A percentile compares a stretch with the other conserved stretches of the same genome.
Conservation (phyloP, 2,797 vertebrate species). For the Clarias fuscus region DNA sequence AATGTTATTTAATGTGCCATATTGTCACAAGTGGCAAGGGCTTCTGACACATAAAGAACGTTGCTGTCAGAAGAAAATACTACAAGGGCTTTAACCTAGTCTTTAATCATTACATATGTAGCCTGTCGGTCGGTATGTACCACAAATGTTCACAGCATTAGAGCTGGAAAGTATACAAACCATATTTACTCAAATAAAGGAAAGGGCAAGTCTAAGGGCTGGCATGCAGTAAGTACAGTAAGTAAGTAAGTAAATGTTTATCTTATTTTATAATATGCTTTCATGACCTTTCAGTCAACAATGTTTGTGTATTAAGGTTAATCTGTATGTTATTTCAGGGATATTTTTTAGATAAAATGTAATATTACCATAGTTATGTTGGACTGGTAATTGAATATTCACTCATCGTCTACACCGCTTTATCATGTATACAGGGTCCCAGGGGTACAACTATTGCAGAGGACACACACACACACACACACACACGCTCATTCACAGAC, state of each 20-base stretch:
- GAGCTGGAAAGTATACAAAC: not conserved
- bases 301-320: not conserved
- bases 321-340: not conserved
- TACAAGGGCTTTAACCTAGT: not conserved
- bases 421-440: too few species aligned
- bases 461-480: too few species aligned
- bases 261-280: not conserved
- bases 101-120: not conserved
- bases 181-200: not conserved
- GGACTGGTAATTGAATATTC: too few species aligned
- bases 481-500: too few species aligned
- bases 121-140: not conserved
- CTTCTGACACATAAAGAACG: not conserved
- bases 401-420: too few species aligned
- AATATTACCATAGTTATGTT: not conserved
- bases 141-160: not conserved
- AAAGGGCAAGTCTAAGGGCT: not conserved
- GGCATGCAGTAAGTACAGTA: not conserved
- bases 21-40: not conserved
- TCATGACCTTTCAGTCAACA: not conserved
- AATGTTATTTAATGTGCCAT: not conserved
- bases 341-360: not conserved
- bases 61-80: not conserved
- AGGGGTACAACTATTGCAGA: too few species aligned
- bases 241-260: not conserved